Conservation (phyloP, 2,888 invertebrate species). For the Ischnura elegans region DNA sequence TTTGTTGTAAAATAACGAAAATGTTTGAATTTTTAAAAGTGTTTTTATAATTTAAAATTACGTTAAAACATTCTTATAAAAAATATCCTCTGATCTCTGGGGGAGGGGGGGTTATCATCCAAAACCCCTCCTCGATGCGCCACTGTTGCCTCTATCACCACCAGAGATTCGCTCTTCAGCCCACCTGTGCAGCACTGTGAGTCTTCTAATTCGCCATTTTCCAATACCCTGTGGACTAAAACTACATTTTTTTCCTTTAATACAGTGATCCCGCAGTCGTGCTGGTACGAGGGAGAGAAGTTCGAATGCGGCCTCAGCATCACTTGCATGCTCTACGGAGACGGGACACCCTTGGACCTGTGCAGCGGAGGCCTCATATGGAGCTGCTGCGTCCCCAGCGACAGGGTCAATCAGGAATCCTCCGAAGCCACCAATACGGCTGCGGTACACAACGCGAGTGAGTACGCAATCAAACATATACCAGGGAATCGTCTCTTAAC, state of each 20-base stretch:
- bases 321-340: constrained; percentile 90
- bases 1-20: too few relatives aligned
- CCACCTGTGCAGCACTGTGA: too few relatives aligned
- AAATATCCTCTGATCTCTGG: too few relatives aligned
- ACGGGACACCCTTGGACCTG: constrained; percentile 92
- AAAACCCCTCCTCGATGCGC: too few relatives aligned
- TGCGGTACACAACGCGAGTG: constrained; percentile 92
- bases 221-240: background rate
- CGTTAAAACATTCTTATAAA: too few relatives aligned
- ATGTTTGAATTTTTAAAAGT: too few relatives aligned
- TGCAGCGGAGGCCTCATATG: constrained; percentile 97
- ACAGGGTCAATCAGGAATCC: constrained; percentile 81
- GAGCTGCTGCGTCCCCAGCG: constrained; percentile 91
- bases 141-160: too few relatives aligned
- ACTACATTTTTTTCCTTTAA: constrained; percentile 33
- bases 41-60: too few relatives aligned
- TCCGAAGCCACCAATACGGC: constrained; percentile 75
- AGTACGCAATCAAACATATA: constrained; percentile 78
- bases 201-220: too few relatives aligned
- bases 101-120: too few relatives aligned
- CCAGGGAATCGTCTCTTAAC: background rate
- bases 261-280: constrained; percentile 77
- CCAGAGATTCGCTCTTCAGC: too few relatives aligned
- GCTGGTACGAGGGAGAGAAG: constrained; percentile 89
- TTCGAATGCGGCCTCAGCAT: constrained; percentile 95